A percentile compares a stretch with the other conserved stretches of the same genome.
phyloP scores from a whole-genome alignment of 2,113 vertebrate genomes.

The Pogona vitticeps region DNA sequence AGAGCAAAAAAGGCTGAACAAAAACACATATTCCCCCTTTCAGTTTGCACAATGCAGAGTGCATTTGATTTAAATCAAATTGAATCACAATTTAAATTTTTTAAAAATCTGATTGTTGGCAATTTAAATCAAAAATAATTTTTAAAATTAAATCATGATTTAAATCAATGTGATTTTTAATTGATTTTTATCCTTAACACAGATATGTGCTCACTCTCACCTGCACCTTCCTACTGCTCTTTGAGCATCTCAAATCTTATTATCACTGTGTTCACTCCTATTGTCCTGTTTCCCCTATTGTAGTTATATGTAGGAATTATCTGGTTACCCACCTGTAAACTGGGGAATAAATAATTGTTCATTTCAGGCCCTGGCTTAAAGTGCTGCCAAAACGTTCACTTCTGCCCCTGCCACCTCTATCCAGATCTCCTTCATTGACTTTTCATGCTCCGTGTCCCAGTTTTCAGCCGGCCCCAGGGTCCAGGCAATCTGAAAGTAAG shows the following conservation, averaged over 20 bases:
- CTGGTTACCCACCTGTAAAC: not conserved
- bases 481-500: conserved; percentile 22
- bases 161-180: not conserved
- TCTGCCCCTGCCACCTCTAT: not conserved
- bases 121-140: too few relatives aligned
- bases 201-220: not conserved
- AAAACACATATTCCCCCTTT: not conserved
- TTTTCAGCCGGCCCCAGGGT: conserved; percentile 27
- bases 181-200: not conserved
- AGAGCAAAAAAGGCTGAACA: not conserved
- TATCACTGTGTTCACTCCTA: not conserved
- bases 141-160: not conserved
- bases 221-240: not conserved
- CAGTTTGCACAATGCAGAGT: not conserved
- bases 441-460: conserved; percentile 40
- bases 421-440: conserved; percentile 62
- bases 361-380: rapidly evolving
- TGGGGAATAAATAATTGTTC: not conserved
- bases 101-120: too few relatives aligned
- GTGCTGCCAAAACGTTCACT: not conserved
- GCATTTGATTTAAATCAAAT: too few relatives aligned
- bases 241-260: not conserved
- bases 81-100: not conserved
- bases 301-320: not conserved
- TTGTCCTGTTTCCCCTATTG: not conserved